Evolutionary conservation across 1,140 invertebrate species (phyloP).

Genomic region (Anastrepha ludens): DNA sequence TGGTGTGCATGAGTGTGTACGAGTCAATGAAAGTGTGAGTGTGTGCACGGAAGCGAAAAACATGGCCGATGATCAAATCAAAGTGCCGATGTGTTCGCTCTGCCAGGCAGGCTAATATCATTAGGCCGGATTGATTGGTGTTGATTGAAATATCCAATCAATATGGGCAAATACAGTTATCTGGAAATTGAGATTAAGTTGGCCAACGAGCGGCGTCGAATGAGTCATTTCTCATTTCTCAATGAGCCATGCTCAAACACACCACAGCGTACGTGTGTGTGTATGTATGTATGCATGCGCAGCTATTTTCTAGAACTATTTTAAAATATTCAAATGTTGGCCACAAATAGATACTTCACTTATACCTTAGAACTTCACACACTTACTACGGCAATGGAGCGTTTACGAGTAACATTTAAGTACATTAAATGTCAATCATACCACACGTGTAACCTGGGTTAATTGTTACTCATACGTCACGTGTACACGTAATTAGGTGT

Average conservation of each 20-base stretch:
- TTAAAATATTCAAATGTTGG: too few species aligned
- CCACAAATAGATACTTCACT: too few species aligned
- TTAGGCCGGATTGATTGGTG: conserved; percentile 58
- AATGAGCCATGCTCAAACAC: too few species aligned
- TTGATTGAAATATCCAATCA: conserved; percentile 59
- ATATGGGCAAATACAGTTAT: conserved; percentile 40
- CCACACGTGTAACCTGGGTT: background rate
- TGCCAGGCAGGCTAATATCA: conserved; percentile 55
- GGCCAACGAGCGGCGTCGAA: too few species aligned
- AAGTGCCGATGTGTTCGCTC: conserved; percentile 56
- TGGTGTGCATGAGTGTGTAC: too few species aligned
- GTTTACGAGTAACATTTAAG: too few species aligned
- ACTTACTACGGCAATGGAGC: too few species aligned
- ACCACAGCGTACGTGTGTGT: too few species aligned
- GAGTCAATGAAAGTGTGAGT: background rate
- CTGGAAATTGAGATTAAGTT: background rate
- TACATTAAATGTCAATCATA: background rate
- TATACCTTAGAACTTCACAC: too few species aligned
- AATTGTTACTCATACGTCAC: background rate
- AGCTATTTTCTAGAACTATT: too few species aligned
- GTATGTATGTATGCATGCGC: too few species aligned
- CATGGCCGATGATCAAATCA: conserved; percentile 54
- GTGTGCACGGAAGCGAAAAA: background rate
- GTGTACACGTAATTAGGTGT: background rate
- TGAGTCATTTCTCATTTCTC: too few species aligned